Percentiles rank a stretch among this genome's conserved stretches.
Conservation (phyloP, 2,797 vertebrate species). For the Dipus sagitta region DNA sequence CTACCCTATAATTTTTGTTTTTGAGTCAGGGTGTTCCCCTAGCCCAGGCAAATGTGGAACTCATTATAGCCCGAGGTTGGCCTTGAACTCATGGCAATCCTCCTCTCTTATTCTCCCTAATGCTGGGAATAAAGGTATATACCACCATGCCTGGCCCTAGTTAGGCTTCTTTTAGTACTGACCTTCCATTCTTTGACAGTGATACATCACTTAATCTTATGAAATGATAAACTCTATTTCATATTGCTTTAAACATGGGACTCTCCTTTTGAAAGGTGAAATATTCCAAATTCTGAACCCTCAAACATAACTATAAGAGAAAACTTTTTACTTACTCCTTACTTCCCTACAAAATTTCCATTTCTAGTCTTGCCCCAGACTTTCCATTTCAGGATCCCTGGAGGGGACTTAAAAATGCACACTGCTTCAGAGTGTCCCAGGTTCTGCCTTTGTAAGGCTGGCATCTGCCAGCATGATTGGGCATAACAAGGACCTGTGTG, state of each 20-base stretch:
- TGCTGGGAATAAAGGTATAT: too few species aligned
- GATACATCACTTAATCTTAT: conserved; percentile 25
- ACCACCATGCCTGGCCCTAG: neutral
- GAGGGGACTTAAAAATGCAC: neutral
- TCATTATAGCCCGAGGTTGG: too few species aligned
- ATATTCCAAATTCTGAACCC: conserved; percentile 37
- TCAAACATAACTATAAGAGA: conserved; percentile 35
- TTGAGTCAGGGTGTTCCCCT: too few species aligned
- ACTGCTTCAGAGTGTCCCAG: neutral
- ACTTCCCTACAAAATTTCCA: conserved; percentile 6
- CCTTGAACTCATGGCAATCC: too few species aligned
- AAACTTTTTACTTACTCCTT: neutral
- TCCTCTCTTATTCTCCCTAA: too few species aligned
- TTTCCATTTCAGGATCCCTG: neutral
- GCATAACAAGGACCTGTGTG: neutral
- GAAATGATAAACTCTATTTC: conserved; percentile 51
- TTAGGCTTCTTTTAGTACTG: conserved; percentile 35
- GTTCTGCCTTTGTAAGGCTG: conserved; percentile 57
- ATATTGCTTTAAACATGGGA: conserved; percentile 48
- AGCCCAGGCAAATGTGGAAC: too few species aligned
- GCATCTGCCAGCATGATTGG: conserved; percentile 11
- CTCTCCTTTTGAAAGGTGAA: conserved; percentile 49
- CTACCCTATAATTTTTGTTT: neutral
- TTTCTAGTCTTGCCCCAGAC: neutral
- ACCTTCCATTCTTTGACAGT: conserved; percentile 44